phyloP scores from a whole-genome alignment of 1,140 invertebrate species.

The Aphis craccivora region DNA sequence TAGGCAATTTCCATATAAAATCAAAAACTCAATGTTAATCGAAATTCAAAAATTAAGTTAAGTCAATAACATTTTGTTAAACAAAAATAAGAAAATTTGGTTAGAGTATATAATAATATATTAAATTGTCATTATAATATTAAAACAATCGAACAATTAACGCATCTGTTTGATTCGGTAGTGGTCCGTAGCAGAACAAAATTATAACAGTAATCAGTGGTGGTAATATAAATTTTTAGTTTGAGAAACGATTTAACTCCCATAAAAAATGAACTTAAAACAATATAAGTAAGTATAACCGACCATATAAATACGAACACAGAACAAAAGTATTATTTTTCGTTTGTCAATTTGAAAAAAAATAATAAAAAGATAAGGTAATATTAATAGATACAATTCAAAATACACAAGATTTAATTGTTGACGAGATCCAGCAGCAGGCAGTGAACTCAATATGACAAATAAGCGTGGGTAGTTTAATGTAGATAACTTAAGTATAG shows the following conservation, averaged over 20 bases:
- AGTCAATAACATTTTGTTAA: not conserved
- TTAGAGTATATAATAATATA: not conserved
- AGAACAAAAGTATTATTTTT: not conserved
- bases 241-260: not conserved
- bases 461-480: not conserved
- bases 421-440: not conserved
- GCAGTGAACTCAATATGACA: not conserved
- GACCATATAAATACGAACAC: not conserved
- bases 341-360: not conserved
- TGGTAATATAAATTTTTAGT: not conserved
- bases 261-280: not conserved
- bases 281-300: not conserved
- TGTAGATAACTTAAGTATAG: not conserved
- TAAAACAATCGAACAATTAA: not conserved
- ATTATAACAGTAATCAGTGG: not conserved
- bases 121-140: not conserved
- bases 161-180: not conserved
- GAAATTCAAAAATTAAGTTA: not conserved
- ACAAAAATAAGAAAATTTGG: not conserved
- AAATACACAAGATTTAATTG: not conserved
- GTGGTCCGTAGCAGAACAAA: not conserved
- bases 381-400: not conserved
- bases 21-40: not conserved
- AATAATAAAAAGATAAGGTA: too few species aligned
- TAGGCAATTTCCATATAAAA: not conserved